Evolutionary conservation across 2,888 invertebrate genomes (phyloP).

Genomic region (Gonocerus acuteangulatus): DNA sequence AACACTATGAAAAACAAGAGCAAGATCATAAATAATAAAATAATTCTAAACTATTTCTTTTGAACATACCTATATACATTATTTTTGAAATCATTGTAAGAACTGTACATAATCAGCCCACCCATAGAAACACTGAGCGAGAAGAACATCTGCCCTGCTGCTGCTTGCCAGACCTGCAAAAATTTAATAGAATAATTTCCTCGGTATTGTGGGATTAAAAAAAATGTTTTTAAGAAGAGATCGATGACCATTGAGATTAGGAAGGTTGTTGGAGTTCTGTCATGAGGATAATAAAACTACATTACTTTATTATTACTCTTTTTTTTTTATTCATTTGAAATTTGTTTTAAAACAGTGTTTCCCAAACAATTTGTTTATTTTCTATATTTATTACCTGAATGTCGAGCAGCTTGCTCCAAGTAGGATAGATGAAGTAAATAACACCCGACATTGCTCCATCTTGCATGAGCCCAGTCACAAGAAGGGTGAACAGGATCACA

Average conservation of each 20-base stretch:
- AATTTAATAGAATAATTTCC: too few relatives aligned
- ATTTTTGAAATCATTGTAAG: conserved; percentile 65
- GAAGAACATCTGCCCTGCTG: conserved; percentile 72
- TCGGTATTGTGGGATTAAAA: too few relatives aligned
- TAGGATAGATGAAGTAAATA: conserved; percentile 67
- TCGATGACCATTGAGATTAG: too few relatives aligned
- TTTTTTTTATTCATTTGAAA: neutral
- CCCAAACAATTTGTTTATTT: too few relatives aligned
- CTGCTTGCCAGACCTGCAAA: conserved; percentile 65
- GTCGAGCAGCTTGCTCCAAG: conserved; percentile 65
- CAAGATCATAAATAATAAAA: neutral
- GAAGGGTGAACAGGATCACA: conserved; percentile 63
- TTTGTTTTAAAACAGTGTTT: neutral
- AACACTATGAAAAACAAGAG: too few relatives aligned
- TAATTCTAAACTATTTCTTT: neutral
- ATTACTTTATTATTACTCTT: neutral
- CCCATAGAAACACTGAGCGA: conserved; percentile 67
- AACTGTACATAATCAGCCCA: conserved; percentile 69
- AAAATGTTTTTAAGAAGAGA: too few relatives aligned
- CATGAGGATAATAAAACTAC: too few relatives aligned
- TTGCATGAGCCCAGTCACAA: conserved; percentile 49
- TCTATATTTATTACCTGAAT: conserved; percentile 53
- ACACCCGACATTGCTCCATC: conserved; percentile 68
- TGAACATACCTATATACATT: conserved; percentile 59
- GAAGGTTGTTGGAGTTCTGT: too few relatives aligned